Percentiles rank a stretch among this genome's conserved stretches.
These are phyloP conservation scores for Drepanosiphum platanoidis DNA, from an alignment of 2,888 invertebrate genomes.

Conservation along the genomic window DNA sequence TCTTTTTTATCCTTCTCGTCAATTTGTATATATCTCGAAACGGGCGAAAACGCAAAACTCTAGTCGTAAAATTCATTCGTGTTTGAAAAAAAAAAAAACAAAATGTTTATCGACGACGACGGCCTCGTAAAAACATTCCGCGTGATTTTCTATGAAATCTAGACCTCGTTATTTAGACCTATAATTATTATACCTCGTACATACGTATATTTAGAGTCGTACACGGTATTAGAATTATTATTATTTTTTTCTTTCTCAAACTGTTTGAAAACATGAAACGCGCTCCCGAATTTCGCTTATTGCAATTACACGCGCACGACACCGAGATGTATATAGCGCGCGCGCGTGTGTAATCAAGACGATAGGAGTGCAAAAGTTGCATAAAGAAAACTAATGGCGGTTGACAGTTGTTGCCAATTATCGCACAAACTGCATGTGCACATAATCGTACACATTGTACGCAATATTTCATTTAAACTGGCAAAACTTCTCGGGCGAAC, in stretches of 20 bases:
- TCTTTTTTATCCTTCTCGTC: not conserved
- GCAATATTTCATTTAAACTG: not conserved
- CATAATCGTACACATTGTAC: not conserved
- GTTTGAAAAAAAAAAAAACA: no score
- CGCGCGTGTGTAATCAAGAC: conserved; percentile 22
- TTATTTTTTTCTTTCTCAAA: not conserved
- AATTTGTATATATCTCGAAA: no score
- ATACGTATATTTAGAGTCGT: not conserved
- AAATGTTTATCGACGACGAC: no score
- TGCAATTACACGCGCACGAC: no score
- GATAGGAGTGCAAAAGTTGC: conserved; percentile 41
- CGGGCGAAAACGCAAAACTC: no score
- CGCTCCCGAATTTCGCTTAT: not conserved
- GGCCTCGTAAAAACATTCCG: not conserved
- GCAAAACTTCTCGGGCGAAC: not conserved
- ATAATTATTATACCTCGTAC: no score
- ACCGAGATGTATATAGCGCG: no score
- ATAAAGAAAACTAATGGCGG: not conserved
- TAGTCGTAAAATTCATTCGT: no score
- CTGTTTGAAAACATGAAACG: not conserved
- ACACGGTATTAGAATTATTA: not conserved
- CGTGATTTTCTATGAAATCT: not conserved
- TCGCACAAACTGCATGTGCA: not conserved
- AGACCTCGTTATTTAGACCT: no score
- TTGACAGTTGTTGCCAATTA: conserved; percentile 9